phyloP scores from a whole-genome alignment of 2,113 vertebrate species.

The Mastomys coucha region DNA sequence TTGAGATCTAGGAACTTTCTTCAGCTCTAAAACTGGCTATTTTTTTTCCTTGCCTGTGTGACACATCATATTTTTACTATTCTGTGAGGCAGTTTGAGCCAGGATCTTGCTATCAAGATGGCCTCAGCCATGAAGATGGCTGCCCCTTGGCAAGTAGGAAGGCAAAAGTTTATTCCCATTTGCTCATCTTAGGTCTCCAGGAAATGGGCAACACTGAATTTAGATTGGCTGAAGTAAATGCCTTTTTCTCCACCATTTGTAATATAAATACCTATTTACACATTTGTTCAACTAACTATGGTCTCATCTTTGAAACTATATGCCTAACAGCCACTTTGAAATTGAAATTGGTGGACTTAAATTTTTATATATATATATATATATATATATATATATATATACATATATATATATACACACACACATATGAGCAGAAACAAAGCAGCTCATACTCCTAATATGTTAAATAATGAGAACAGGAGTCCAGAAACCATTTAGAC shows the following conservation, averaged over 20 bases:
- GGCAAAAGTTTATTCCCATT: background rate
- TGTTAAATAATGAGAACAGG: background rate
- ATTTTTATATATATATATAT: background rate
- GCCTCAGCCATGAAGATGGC: background rate
- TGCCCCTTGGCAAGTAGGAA: background rate
- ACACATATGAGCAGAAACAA: background rate
- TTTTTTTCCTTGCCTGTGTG: background rate
- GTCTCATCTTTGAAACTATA: background rate
- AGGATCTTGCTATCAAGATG: background rate
- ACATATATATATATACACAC: background rate
- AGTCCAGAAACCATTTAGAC: background rate
- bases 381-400: no score
- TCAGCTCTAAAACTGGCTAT: background rate
- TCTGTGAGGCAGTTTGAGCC: background rate
- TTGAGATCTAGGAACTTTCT: conserved; percentile 1
- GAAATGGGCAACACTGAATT: background rate
- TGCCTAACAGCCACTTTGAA: conserved; percentile 17
- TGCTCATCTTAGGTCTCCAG: background rate
- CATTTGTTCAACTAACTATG: background rate
- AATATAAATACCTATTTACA: background rate
- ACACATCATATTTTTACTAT: background rate
- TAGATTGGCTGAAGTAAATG: background rate
- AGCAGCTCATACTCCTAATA: background rate
- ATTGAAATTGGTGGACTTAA: background rate
- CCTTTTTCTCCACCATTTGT: background rate